Percentiles rank a stretch among this genome's conserved stretches.
These are phyloP conservation scores for Ormyrus labotus DNA, from an alignment of 2,888 invertebrate species.

Conservation along the genomic window DNA sequence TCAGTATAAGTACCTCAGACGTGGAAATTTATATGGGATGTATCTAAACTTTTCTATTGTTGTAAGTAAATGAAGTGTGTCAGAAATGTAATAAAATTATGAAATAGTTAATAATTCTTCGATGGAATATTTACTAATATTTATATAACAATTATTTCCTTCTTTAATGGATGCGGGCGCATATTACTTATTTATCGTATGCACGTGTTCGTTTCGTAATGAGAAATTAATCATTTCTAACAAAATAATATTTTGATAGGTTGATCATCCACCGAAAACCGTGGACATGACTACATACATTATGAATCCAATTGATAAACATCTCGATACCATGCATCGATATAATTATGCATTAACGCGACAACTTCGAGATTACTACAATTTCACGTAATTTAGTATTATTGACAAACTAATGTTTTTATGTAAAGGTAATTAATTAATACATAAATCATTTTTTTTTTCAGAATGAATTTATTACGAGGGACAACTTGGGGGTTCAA, in stretches of 20 bases:
- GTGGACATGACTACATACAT: slow-evolving; percentile 74
- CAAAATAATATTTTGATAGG: slow-evolving; percentile 54
- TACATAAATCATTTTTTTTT: background rate
- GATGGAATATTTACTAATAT: too few species aligned
- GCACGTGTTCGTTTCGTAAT: background rate
- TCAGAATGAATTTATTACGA: slow-evolving; percentile 64
- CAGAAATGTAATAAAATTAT: too few species aligned
- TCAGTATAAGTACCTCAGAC: slow-evolving; percentile 67
- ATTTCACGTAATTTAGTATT: slow-evolving; percentile 78
- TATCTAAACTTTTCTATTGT: slow-evolving; percentile 64
- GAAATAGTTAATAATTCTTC: too few species aligned
- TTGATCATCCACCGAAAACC: slow-evolving; percentile 61
- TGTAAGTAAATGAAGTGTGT: slow-evolving; percentile 56
- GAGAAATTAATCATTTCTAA: background rate
- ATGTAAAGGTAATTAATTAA: background rate
- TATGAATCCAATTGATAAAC: slow-evolving; percentile 75
- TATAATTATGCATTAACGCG: slow-evolving; percentile 80
- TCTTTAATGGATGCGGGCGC: too few species aligned
- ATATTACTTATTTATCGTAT: too few species aligned
- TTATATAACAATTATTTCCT: too few species aligned
- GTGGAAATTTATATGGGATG: slow-evolving; percentile 65
- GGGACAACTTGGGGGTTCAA: slow-evolving; percentile 66
- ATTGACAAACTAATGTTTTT: background rate
- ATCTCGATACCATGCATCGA: slow-evolving; percentile 81
- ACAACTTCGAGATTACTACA: slow-evolving; percentile 81